These are phyloP conservation scores for Bacillus rossius DNA, from an alignment of 1,140 invertebrate genomes.

Conservation along the genomic window DNA sequence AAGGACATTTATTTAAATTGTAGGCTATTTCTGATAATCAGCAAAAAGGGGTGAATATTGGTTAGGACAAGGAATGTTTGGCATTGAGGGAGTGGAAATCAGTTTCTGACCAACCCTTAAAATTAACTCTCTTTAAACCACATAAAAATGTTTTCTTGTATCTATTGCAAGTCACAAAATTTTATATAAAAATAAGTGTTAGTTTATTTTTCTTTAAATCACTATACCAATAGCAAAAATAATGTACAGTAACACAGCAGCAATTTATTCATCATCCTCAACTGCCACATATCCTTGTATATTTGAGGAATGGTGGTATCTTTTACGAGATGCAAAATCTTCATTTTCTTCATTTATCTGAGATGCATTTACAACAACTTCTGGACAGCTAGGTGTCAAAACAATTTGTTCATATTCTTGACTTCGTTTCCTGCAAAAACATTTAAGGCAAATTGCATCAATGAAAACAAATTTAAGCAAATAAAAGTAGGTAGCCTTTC, in stretches of 20 bases:
- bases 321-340: slow-evolving; percentile 84
- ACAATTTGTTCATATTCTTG: slow-evolving; percentile 86
- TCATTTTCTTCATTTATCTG: slow-evolving; percentile 93
- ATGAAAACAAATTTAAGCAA: background rate
- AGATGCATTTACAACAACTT: slow-evolving; percentile 71
- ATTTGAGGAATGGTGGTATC: slow-evolving; percentile 86
- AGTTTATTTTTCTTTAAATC: background rate
- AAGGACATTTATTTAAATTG: too few species aligned
- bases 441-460: background rate
- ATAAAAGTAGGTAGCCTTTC: background rate
- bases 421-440: slow-evolving; percentile 57
- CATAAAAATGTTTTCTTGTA: too few species aligned
- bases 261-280: slow-evolving; percentile 47
- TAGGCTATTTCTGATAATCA: too few species aligned
- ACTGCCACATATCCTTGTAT: slow-evolving; percentile 70
- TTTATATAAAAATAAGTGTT: background rate
- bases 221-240: background rate
- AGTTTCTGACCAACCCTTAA: too few species aligned
- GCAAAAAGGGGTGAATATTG: too few species aligned
- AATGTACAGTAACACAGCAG: background rate
- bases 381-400: slow-evolving; percentile 78
- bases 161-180: too few species aligned
- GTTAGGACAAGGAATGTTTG: too few species aligned
- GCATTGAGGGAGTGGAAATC: too few species aligned
- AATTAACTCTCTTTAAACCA: too few species aligned